Evolutionary conservation across 2,888 invertebrate species (phyloP).

Genomic region (Drosophila dives): DNA sequence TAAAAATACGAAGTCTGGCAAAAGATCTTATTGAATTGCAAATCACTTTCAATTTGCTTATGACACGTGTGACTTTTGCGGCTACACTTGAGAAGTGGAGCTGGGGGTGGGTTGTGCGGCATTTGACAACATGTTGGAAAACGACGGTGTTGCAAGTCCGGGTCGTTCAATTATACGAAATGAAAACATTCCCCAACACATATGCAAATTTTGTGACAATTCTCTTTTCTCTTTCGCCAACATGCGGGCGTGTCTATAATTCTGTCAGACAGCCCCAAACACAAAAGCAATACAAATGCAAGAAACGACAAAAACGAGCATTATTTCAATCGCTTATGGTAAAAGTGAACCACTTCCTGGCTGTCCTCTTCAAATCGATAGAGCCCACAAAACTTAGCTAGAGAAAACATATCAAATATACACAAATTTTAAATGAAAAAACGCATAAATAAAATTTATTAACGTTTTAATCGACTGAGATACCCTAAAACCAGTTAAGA

Average conservation of each 20-base stretch:
- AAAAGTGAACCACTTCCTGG: slow-evolving; percentile 48
- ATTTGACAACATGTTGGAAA: slow-evolving; percentile 26
- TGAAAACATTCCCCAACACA: slow-evolving; percentile 34
- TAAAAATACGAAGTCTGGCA: slow-evolving; percentile 32
- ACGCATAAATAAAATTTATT: background rate
- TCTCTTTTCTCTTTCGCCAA: slow-evolving; percentile 31
- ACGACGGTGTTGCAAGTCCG: slow-evolving; percentile 30
- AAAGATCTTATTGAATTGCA: slow-evolving; percentile 63
- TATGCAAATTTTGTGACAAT: slow-evolving; percentile 56
- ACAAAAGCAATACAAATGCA: slow-evolving; percentile 19
- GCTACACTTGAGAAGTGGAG: background rate
- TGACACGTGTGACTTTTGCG: slow-evolving; percentile 28
- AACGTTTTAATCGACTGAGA: background rate
- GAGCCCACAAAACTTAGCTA: background rate
- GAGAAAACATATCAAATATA: background rate
- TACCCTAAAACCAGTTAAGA: background rate
- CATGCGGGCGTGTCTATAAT: slow-evolving; percentile 60
- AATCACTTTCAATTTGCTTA: slow-evolving; percentile 49
- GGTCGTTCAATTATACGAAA: slow-evolving; percentile 27
- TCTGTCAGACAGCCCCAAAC: background rate
- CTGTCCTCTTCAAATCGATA: background rate
- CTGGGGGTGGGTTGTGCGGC: background rate
- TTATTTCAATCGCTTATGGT: slow-evolving; percentile 52
- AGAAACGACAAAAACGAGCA: slow-evolving; percentile 7
- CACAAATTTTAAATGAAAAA: background rate